phyloP scores from a whole-genome alignment of 2,888 invertebrate genomes.

The Drosophila histrio region DNA sequence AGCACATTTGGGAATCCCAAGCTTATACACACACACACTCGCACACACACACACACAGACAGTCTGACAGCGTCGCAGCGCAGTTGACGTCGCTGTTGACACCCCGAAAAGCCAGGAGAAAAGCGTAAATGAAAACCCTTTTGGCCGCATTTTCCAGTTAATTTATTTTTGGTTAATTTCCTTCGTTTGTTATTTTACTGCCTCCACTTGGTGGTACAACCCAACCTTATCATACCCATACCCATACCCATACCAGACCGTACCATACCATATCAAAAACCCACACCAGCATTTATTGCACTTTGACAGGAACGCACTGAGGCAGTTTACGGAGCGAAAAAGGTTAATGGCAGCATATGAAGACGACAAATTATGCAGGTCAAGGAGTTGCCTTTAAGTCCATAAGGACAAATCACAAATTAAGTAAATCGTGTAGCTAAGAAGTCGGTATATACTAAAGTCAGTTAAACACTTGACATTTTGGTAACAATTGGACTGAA shows the following conservation, averaged over 20 bases:
- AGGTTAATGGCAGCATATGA: slow-evolving; percentile 46
- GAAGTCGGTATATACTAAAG: not conserved
- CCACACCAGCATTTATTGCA: slow-evolving; percentile 69
- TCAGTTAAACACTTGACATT: not conserved
- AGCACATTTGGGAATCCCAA: slow-evolving; percentile 76
- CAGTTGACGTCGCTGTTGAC: slow-evolving; percentile 56
- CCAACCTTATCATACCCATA: slow-evolving; percentile 3
- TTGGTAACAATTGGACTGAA: too few relatives aligned
- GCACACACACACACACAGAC: slow-evolving; percentile 3
- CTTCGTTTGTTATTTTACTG: slow-evolving; percentile 74
- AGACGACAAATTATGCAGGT: slow-evolving; percentile 21
- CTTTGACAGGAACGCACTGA: slow-evolving; percentile 69
- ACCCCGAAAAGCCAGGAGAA: slow-evolving; percentile 41
- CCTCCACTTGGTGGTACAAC: slow-evolving; percentile 51
- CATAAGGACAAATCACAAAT: not conserved
- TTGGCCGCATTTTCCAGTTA: slow-evolving; percentile 69
- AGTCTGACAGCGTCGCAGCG: not conserved
- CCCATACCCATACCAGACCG: slow-evolving; percentile 22
- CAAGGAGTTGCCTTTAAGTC: slow-evolving; percentile 9
- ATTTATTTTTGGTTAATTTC: slow-evolving; percentile 79
- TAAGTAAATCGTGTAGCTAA: not conserved
- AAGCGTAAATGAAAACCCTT: slow-evolving; percentile 67
- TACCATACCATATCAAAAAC: slow-evolving; percentile 24
- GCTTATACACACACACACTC: slow-evolving; percentile 61
- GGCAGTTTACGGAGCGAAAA: slow-evolving; percentile 22